A percentile compares a stretch with the other conserved stretches of the same genome.
Conservation (phyloP, 2,888 invertebrate species). For the Steinernema carpocapsae region DNA sequence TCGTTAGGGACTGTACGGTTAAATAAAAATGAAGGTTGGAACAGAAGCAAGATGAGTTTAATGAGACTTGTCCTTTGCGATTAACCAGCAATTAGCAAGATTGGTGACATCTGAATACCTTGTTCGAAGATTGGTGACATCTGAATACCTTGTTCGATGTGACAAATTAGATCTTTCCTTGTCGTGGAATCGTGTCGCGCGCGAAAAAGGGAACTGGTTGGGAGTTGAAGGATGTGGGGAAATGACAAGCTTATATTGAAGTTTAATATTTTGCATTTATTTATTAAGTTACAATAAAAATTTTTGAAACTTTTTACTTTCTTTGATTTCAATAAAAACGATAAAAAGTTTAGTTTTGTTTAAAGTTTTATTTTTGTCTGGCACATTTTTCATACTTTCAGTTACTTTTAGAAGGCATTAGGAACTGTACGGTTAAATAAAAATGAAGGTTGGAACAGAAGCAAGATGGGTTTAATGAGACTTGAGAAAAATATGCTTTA, state of each 20-base stretch:
- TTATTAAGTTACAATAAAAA: background rate
- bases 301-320: background rate
- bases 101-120: constrained; percentile 23
- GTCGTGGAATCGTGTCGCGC: background rate
- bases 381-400: too few species aligned
- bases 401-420: too few species aligned
- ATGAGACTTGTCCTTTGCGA: constrained; percentile 13
- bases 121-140: constrained; percentile 16
- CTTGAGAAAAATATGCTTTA: too few species aligned
- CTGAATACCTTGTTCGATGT: constrained; percentile 30
- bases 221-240: background rate
- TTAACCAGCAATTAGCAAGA: constrained; percentile 27
- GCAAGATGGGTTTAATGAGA: background rate
- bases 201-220: constrained; percentile 16
- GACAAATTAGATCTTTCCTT: constrained; percentile 21
- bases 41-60: constrained; percentile 1
- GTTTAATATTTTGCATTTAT: background rate
- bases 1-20: background rate
- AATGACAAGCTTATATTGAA: constrained; percentile 3
- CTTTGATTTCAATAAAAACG: too few species aligned
- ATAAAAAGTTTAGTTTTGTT: too few species aligned
- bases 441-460: constrained; percentile 4
- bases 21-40: too few species aligned
- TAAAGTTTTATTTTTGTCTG: too few species aligned
- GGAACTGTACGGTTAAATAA: background rate